Conservation (phyloP, 64 coral and sea anemone species). For the Montipora efflorescens region DNA sequence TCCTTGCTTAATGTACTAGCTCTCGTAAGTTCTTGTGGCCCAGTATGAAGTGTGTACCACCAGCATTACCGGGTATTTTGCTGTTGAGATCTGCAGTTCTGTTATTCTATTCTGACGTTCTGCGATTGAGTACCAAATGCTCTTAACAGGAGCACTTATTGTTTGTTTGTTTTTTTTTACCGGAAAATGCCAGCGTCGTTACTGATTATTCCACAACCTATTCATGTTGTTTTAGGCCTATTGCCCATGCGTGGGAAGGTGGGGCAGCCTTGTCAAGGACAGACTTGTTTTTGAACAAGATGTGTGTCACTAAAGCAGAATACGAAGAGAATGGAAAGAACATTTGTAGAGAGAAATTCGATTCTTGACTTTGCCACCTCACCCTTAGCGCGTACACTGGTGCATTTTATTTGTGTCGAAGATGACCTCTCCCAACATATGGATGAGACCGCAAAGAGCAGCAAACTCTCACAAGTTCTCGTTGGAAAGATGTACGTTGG, state of each 20-base stretch:
- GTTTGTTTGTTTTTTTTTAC: too few species aligned
- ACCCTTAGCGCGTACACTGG: not conserved
- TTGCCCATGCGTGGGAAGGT: conserved; percentile 86
- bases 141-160: too few species aligned
- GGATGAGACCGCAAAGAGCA: not conserved
- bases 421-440: not conserved
- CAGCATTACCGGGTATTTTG: too few species aligned
- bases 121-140: too few species aligned
- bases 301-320: conserved; percentile 99
- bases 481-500: not conserved
- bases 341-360: conserved; percentile 95
- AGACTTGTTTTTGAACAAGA: conserved; percentile 86
- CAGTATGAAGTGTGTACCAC: too few species aligned
- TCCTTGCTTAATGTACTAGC: too few species aligned
- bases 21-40: too few species aligned
- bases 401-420: not conserved
- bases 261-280: conserved; percentile 78
- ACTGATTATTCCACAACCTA: not conserved
- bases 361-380: conserved; percentile 55
- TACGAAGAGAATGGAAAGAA: conserved; percentile 96
- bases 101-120: too few species aligned
- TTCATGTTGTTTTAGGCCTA: conserved; percentile 48
- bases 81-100: too few species aligned
- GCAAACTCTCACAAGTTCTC: not conserved
- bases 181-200: too few species aligned